Evolutionary conservation across 2,113 vertebrate species (phyloP).

Genomic region (Phylloscopus whistleri): DNA sequence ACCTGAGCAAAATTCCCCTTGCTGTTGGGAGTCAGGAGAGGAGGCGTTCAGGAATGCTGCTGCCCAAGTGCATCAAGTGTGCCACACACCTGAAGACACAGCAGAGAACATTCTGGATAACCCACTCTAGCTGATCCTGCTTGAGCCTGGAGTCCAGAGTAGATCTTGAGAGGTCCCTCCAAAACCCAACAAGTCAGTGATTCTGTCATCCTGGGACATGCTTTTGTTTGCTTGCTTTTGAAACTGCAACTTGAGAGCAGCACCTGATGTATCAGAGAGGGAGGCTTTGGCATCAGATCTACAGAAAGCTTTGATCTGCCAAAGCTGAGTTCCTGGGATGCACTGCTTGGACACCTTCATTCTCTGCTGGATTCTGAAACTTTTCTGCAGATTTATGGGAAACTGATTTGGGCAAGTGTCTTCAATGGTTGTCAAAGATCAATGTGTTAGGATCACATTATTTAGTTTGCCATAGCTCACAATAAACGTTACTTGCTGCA

Average conservation of each 20-base stretch:
- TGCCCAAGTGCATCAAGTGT: not conserved
- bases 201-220: not conserved
- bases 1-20: not conserved
- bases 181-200: accelerated
- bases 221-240: not conserved
- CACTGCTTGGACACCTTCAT: not conserved
- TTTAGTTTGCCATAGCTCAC: not conserved
- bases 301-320: not conserved
- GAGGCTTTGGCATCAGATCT: not conserved
- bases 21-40: not conserved
- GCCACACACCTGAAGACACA: not conserved
- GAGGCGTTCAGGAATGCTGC: not conserved
- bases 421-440: not conserved
- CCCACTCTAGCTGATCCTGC: not conserved
- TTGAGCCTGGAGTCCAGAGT: not conserved
- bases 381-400: not conserved
- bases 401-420: not conserved
- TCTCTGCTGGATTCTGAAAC: not conserved
- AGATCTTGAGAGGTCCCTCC: not conserved
- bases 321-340: not conserved
- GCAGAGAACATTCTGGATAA: not conserved
- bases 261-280: not conserved
- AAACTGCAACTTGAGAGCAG: not conserved
- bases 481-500: not conserved
- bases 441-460: too few relatives aligned